A percentile compares a stretch with the other conserved stretches of the same genome.
These are phyloP conservation scores for Micromesistius poutassou DNA, from an alignment of 2,797 vertebrate species.

Conservation along the genomic window DNA sequence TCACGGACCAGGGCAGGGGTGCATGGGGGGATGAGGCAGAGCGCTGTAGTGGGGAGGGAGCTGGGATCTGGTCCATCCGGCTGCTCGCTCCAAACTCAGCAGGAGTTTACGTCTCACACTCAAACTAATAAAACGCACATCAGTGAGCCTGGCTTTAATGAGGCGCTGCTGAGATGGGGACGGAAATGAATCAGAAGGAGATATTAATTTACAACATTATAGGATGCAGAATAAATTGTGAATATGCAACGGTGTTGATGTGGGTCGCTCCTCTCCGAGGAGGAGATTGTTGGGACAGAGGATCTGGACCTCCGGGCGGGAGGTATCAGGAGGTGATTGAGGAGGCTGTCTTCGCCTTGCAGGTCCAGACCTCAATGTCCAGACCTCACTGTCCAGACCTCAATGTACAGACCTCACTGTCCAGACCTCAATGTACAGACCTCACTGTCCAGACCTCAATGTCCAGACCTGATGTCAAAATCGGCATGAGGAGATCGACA, in stretches of 20 bases:
- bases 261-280: slow-evolving; percentile 53
- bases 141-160: slow-evolving; percentile 56
- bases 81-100: too few relatives aligned
- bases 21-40: not conserved
- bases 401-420: too few relatives aligned
- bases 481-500: too few relatives aligned
- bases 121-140: slow-evolving; percentile 66
- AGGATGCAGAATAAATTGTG: slow-evolving; percentile 66
- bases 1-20: slow-evolving; percentile 36
- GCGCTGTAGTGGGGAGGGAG: too few relatives aligned
- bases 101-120: slow-evolving; percentile 61
- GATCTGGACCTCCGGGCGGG: slow-evolving; percentile 34
- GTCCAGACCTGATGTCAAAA: too few relatives aligned
- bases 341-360: slow-evolving; percentile 27
- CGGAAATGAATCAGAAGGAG: slow-evolving; percentile 68
- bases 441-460: too few relatives aligned
- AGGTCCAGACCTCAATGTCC: too few relatives aligned
- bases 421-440: too few relatives aligned
- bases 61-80: slow-evolving; percentile 21
- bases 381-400: too few relatives aligned
- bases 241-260: slow-evolving; percentile 43
- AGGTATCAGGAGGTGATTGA: slow-evolving; percentile 22
- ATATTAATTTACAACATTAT: slow-evolving; percentile 39
- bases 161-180: slow-evolving; percentile 60
- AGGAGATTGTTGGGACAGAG: slow-evolving; percentile 26